Conservation (phyloP, 2,888 invertebrate genomes). For the Xylocampa areola region DNA sequence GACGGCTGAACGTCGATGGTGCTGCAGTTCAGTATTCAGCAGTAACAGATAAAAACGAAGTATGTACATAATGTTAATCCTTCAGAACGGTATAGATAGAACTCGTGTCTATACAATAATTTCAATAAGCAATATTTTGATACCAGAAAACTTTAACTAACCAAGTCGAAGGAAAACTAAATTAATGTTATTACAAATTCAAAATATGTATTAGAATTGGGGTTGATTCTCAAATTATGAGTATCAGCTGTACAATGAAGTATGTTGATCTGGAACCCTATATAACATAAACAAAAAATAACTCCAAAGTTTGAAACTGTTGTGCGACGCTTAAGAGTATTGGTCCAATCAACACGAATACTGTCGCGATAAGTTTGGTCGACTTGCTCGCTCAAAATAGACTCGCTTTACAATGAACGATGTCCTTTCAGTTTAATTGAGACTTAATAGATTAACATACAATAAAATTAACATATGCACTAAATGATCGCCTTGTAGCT, state of each 20-base stretch:
- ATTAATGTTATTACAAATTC: slow-evolving; percentile 14
- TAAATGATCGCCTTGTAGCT: slow-evolving; percentile 1
- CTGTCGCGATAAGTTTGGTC: not conserved
- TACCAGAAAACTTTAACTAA: slow-evolving; percentile 36
- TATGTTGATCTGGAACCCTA: slow-evolving; percentile 46
- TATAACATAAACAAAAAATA: slow-evolving; percentile 41
- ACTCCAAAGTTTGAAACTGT: slow-evolving; percentile 36
- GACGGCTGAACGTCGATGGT: slow-evolving; percentile 6
- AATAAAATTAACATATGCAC: slow-evolving; percentile 9
- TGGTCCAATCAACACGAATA: slow-evolving; percentile 4
- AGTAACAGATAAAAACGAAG: slow-evolving; percentile 13
- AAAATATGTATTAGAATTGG: slow-evolving; percentile 23
- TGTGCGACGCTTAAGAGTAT: slow-evolving; percentile 26
- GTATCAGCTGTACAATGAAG: slow-evolving; percentile 42
- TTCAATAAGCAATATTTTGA: slow-evolving; percentile 57
- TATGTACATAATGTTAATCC: slow-evolving; percentile 34
- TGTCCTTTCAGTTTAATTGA: slow-evolving; percentile 21
- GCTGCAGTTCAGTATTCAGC: slow-evolving; percentile 10
- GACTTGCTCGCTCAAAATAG: slow-evolving; percentile 2
- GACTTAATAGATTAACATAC: not conserved
- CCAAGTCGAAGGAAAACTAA: slow-evolving; percentile 26
- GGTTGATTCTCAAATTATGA: slow-evolving; percentile 39
- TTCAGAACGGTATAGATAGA: slow-evolving; percentile 25
- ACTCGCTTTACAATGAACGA: slow-evolving; percentile 5
- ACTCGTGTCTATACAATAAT: slow-evolving; percentile 43